Evolutionary conservation across 2,797 vertebrate species (phyloP), one percentile per base, ranked within the genome.

Genomic region (Smutsia gigantea): DNA sequence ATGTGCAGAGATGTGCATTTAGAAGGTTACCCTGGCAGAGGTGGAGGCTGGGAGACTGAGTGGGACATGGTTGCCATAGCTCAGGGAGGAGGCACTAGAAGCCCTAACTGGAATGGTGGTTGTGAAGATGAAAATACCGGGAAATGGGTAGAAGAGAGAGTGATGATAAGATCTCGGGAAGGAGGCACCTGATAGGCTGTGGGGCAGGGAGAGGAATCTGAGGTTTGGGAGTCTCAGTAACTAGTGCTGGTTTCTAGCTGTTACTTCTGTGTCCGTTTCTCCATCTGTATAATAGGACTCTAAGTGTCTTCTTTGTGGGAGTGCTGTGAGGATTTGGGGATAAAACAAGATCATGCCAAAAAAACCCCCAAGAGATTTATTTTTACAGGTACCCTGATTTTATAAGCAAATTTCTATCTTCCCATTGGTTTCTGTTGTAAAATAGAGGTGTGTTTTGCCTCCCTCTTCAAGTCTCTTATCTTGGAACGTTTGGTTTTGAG

Each of bases 341-440:
- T 94, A 90, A 83, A 81, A 59, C 63, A 31, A 95, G 39, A 49
- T 77, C 82, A 59, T 87, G 23, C 55, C 49, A 31, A 86, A 69
- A 81, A 53, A 39, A 29, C 21, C 18, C 31, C 27, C 3, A 85
- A 88, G 51, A 29, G 64, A 63, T 5, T 94, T 88, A 31, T 93
- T 97, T 95, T 94, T 87, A 78, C 0, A 95, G 37, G 57, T 93
- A 78, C 15, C 13, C 49, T 92, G 86, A 61, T 83, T 93, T 93
- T 92, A 90, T 72, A 92, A 90, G 49, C 34, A 96, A 75, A 94
- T 82, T 88, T 93, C n/a, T 85, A n/a, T 29, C n/a, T 93, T 75
- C 17, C 27, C 27, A 46, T 82, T 95, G 69, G 49, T 94, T 94
- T 74, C 12, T 91, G 1, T 94, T 88, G 66, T 55, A 93, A 88